Base-by-base conservation (phyloP, 2,888 invertebrate species). In the Anticlea derivata region DNA sequence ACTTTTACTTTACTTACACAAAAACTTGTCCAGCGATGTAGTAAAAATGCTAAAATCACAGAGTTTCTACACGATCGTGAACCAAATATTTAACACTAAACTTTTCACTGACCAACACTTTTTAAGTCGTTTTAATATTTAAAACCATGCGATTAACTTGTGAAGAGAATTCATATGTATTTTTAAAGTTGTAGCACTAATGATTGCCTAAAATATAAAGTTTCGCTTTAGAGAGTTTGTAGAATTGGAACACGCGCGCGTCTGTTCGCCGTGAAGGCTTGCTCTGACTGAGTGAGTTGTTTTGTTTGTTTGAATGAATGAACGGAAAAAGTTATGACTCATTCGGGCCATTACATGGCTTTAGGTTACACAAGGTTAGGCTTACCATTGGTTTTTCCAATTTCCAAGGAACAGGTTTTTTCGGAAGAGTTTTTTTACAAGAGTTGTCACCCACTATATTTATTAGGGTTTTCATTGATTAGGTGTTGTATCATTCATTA, bases 1-100 rank as follows among this genome's bases (percentile, higher is more conserved):
- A 77, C 79, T 79, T 77, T 79, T 80, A 80, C 80, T 78, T 81
- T 76, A 80, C 78, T 78, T 66, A 81, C 81, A 54, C 47, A 61
- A 59, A 66, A 65, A 75, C 75, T 70, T 66, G 75, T 71, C 65
- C 48, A 49, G 38, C 29, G 11, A 17, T 23, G 48, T 23, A 40
- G 20, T 8, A 50, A 55, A 57, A 34, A 34, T 35, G 23, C 35
- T 23, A 11, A 34, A 45, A 30, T 41, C 49, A 34, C 53, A 23
- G 29, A 41, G 38, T 34, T 47, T 43, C 39, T 30, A 33, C 41
- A 52, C 24, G 23, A 22, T 34, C 46, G 39, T 49, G 40, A 26
- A 17, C 17, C 24, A 56, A 50, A 43, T 38, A 8, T 13, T 8
- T 5, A 34, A 31, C 26, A 40, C 20, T 3, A 40, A 20, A 22